Conservation (phyloP, 2,113 vertebrate species). For the Gracilinanus agilis region DNA sequence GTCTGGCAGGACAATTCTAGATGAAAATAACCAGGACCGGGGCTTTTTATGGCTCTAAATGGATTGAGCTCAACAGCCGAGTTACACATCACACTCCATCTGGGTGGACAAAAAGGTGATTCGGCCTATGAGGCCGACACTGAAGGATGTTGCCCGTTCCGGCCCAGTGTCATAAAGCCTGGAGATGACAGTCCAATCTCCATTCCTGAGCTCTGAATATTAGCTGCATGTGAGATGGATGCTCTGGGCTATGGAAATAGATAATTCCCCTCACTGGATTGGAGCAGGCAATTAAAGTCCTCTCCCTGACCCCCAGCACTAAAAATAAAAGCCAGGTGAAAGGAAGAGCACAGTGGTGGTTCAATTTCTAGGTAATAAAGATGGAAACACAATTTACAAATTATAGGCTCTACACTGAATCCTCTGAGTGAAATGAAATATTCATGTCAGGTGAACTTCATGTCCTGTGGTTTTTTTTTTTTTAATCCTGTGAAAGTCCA, state of each 20-base stretch:
- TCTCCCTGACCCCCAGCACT: constrained; percentile 66
- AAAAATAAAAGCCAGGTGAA: constrained; percentile 65
- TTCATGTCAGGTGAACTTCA: neutral
- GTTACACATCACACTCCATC: constrained; percentile 38
- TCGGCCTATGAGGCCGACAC: constrained; percentile 54
- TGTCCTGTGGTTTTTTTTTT: neutral
- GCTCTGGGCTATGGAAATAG: constrained; percentile 53
- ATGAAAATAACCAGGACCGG: constrained; percentile 54
- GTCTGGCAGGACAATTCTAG: constrained; percentile 62
- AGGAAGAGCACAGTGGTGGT: constrained; percentile 45
- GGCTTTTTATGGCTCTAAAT: constrained; percentile 62
- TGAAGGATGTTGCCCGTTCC: constrained; percentile 51
- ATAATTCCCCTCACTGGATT: constrained; percentile 43
- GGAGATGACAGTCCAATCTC: constrained; percentile 40
- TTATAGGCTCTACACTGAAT: constrained; percentile 1
- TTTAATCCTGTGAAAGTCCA: neutral
- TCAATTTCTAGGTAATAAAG: constrained; percentile 45
- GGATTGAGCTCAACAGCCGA: constrained; percentile 56
- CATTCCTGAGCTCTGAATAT: constrained; percentile 60
- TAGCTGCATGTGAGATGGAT: constrained; percentile 47
- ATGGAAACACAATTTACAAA: constrained; percentile 37
- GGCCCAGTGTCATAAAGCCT: constrained; percentile 28
- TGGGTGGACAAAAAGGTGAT: constrained; percentile 43
- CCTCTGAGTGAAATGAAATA: constrained; percentile 41
- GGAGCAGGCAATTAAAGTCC: constrained; percentile 57